These are phyloP conservation scores for Moxostoma hubbsi DNA, from an alignment of 2,797 vertebrate genomes.

Conservation along the genomic window DNA sequence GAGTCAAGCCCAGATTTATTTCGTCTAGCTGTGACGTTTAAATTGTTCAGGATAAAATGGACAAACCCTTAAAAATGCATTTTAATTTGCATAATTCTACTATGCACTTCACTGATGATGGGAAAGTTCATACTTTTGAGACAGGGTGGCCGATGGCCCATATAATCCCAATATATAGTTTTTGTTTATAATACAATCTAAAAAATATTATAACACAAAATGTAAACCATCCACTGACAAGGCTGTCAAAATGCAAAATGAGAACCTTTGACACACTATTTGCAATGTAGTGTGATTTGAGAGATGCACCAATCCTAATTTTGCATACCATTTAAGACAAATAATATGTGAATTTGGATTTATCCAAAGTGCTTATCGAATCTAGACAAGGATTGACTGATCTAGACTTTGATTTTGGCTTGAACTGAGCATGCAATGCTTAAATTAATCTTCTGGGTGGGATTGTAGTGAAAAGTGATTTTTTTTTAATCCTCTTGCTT, in stretches of 20 bases:
- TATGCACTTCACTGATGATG: background rate
- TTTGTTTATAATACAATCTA: background rate
- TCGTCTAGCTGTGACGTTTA: background rate
- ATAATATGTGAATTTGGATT: background rate
- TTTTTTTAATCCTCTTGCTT: background rate
- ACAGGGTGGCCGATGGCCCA: background rate
- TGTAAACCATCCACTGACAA: background rate
- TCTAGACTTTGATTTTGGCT: background rate
- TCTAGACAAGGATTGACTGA: background rate
- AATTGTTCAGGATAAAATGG: no score
- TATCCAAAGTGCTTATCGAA: background rate
- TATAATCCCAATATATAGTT: background rate
- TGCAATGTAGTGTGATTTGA: background rate
- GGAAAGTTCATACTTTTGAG: background rate
- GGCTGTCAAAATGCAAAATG: background rate
- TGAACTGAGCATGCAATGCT: background rate
- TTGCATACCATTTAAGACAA: background rate
- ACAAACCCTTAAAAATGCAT: background rate
- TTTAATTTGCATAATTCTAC: background rate
- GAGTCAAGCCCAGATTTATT: slow-evolving; percentile 10
- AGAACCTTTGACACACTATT: background rate
- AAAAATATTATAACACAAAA: background rate
- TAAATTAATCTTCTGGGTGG: background rate
- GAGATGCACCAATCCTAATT: background rate
- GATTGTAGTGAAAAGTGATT: background rate